A percentile compares a stretch with the other conserved stretches of the same genome.
Evolutionary conservation across 2,888 invertebrate genomes (phyloP).

Genomic region (Orthosia incerta): DNA sequence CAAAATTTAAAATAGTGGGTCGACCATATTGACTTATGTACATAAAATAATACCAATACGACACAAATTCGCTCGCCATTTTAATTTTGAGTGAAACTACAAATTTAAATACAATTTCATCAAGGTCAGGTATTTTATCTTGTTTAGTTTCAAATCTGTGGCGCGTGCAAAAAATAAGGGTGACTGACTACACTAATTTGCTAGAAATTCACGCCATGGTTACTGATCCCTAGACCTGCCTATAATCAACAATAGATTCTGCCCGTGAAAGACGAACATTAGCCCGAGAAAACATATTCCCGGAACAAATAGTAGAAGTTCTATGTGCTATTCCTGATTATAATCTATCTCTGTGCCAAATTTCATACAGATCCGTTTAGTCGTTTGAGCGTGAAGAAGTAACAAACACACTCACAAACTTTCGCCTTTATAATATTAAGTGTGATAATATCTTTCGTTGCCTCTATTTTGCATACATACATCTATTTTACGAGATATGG

Average conservation of each 20-base stretch:
- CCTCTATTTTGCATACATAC: slow-evolving; percentile 12
- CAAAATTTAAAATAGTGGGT: too few relatives aligned
- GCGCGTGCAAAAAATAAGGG: neutral
- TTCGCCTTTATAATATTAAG: too few relatives aligned
- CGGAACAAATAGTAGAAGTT: too few relatives aligned
- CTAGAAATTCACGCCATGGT: slow-evolving; percentile 1
- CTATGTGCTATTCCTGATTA: too few relatives aligned
- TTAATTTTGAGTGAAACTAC: neutral
- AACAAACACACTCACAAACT: too few relatives aligned
- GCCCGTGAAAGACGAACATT: too few relatives aligned
- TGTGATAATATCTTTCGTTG: neutral
- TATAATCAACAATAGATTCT: neutral
- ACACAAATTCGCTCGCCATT: neutral
- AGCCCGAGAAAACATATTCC: too few relatives aligned
- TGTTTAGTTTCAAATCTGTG: slow-evolving; percentile 15
- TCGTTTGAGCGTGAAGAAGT: too few relatives aligned
- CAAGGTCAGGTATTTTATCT: slow-evolving; percentile 7
- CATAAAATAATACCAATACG: neutral
- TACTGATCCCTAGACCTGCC: slow-evolving; percentile 8
- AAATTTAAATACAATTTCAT: slow-evolving; percentile 7
- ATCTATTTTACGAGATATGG: slow-evolving; percentile 3
- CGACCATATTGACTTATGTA: too few relatives aligned
- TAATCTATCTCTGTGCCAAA: too few relatives aligned
- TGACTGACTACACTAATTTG: slow-evolving; percentile 26
- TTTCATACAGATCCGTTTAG: too few relatives aligned